Base-by-base conservation (phyloP, 2,888 invertebrate species). In the Diaperis boleti region DNA sequence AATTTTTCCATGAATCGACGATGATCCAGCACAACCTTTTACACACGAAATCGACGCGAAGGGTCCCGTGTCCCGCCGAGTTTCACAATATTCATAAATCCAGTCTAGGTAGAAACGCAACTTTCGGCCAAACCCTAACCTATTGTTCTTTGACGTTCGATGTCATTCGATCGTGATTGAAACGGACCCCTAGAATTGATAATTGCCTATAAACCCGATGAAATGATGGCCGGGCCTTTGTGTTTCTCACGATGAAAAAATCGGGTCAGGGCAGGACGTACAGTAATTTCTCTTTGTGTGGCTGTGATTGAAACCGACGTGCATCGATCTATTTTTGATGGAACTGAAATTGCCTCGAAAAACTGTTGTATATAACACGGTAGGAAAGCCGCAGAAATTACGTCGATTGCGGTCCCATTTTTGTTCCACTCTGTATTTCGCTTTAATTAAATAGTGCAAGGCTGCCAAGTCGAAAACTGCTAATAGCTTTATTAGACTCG, bases 141-240 rank as follows among this genome's bases (percentile, higher is more conserved):
- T 62, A 64, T 71, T 72, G 69, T 72, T 71, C 67, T 67, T 64
- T 73, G 73, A 73, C 73, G 64, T 73, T 73, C 72, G 72, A 72
- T 71, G 71, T 71, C 72, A 67, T 69, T 66, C 69, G 69, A 66
- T 69, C 65, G 72, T 73, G 71, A 72, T 73, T 69, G 73, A 73
- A 69, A 68, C 65, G 69, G 70, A 72, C 59, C 68, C 65, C 65
- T 64, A 49, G 70, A 72, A 72, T 73, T 66, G 59, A 65, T 73
- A 73, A 73, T 71, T 70, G 70, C 66, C 68, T 64, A 68, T 69
- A 70, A 70, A 68, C 37, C 18, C 10, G 18, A 42, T 10, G 18
- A 18, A 17, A 10, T 20, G n/a, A 42, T 8, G 18, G 14, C 17
- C 8, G 2, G 13, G 5, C 8, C 37, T 20, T n/a, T n/a, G n/a